Evolutionary conservation across 2,113 vertebrate genomes (phyloP).

Genomic region (Prunella himalayana): DNA sequence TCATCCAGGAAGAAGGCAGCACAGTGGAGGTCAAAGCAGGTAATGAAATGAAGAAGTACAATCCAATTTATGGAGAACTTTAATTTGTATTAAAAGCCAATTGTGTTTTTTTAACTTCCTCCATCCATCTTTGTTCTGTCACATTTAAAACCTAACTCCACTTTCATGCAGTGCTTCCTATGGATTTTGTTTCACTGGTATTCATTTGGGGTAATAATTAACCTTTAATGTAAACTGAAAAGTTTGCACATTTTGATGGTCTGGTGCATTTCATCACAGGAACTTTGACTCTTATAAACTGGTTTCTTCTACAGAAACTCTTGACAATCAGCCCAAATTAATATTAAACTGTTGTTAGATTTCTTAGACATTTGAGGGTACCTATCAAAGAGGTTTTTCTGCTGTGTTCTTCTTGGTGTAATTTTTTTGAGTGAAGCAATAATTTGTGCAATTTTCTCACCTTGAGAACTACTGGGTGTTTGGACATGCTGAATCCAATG

Average conservation of each 20-base stretch:
- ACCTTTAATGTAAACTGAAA: background rate
- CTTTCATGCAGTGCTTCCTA: background rate
- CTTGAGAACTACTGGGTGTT: slow-evolving; percentile 79
- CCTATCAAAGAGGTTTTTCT: background rate
- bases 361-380: background rate
- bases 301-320: background rate
- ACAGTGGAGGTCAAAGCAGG: background rate
- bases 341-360: background rate
- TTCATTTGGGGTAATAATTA: background rate
- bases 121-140: background rate
- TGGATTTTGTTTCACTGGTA: background rate
- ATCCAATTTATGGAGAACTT: background rate
- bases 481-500: slow-evolving; percentile 73
- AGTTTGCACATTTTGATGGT: background rate
- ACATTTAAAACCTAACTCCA: background rate
- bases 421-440: background rate
- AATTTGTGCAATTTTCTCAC: slow-evolving; percentile 65
- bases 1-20: background rate
- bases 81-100: background rate
- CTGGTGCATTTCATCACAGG: background rate
- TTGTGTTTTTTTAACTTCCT: background rate
- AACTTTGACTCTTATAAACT: background rate
- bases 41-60: background rate
- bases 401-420: background rate
- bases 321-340: background rate